Base-by-base conservation (phyloP, 2,113 vertebrate species). In the Athene cunicularia region DNA sequence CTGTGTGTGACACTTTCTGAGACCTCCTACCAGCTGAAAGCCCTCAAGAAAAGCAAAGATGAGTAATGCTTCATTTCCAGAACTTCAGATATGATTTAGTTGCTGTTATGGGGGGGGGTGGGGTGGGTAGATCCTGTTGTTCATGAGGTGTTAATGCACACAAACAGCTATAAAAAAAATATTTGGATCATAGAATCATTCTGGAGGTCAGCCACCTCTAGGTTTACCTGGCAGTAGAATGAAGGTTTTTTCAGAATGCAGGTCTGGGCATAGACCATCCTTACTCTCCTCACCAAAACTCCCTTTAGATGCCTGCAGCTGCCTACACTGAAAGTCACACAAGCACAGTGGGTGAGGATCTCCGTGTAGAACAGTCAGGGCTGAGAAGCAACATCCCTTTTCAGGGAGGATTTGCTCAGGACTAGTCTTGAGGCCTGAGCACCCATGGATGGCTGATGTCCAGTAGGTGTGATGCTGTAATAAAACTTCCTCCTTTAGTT, bases 391-490 rank as follows among this genome's bases (percentile, higher is more conserved):
- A 5, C 18, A 59, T 21, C 24, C 24, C 50, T 71, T 21, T 26
- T 67, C 33, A 39, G 19, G 60, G 8, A 80, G 21, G 30, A 30
- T 55, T 18, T 8, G 7, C 19, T 41, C 53, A 59, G 67, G 49
- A 43, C 59, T 33, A 13, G 12, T n/a, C 67, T 62, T 8, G 12
- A 66, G 12, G 35, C 52, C 35, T 13, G 5, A 63, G 77, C 23
- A 63, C 43, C 53, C 1, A 0, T 6, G 21, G 32, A 23, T 50
- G 23, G 33, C 13, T 35, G 56, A 18, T 49, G 21, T 27, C 32
- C 7, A 9, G 1, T 8, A 13, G 0, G 1, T 21, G 28, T 27
- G 43, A 63, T 9, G 30, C 12, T 49, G 12, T 41, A 76, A 76
- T 26, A 71, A 67, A 89, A 21, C 5, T 32, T 62, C 24, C 7